A percentile compares a stretch with the other conserved stretches of the same genome.
These are phyloP conservation scores for Cochlearius cochlearius DNA, from an alignment of 2,113 vertebrate genomes.

Conservation along the genomic window DNA sequence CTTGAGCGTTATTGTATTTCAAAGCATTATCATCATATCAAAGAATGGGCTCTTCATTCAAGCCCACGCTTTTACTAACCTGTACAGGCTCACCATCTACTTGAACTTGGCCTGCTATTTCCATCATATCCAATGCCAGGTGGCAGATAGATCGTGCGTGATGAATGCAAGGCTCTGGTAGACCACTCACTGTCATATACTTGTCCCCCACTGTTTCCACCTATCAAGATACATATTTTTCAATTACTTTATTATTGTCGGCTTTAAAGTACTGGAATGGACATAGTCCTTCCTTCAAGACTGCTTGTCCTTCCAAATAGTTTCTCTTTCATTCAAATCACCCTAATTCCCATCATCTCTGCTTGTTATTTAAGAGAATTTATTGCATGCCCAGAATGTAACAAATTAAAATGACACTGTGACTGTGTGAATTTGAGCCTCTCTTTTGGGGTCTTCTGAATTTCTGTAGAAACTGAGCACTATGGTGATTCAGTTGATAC, in stretches of 20 bases:
- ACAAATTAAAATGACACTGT: background rate
- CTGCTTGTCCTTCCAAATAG: background rate
- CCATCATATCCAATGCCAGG: constrained; percentile 97
- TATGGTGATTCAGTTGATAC: background rate
- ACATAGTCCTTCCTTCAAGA: background rate
- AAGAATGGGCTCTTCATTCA: background rate
- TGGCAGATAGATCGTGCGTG: constrained; percentile 97
- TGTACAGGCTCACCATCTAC: constrained; percentile 94
- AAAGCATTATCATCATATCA: background rate
- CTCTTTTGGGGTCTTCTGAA: background rate
- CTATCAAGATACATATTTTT: constrained; percentile 60
- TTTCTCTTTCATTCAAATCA: background rate
- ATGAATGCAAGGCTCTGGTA: constrained; percentile 95
- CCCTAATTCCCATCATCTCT: background rate
- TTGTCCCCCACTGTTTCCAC: constrained; percentile 99
- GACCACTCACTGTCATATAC: constrained; percentile 98
- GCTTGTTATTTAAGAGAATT: background rate
- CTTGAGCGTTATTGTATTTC: background rate
- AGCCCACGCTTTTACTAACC: constrained; percentile 72
- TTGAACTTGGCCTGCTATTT: constrained; percentile 96
- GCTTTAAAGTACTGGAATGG: background rate
- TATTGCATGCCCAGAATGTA: background rate
- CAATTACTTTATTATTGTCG: background rate
- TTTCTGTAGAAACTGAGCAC: background rate
- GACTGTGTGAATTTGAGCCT: background rate